A percentile compares a stretch with the other conserved stretches of the same genome.
Conservation (phyloP, 2,888 invertebrate genomes). For the Noctua janthe region DNA sequence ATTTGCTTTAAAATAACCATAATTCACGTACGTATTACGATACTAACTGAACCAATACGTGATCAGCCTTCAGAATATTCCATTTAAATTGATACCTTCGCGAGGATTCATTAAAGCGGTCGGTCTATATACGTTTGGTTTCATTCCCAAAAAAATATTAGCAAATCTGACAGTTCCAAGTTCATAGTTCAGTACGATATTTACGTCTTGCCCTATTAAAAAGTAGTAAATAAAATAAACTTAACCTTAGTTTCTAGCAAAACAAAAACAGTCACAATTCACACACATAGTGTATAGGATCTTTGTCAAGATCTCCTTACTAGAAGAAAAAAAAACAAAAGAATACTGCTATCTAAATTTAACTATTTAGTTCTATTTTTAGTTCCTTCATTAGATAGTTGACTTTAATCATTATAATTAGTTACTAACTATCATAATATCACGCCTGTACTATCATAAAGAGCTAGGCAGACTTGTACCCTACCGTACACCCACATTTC, state of each 20-base stretch:
- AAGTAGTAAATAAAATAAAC: constrained; percentile 12
- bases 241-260: constrained; percentile 9
- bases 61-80: too few relatives aligned
- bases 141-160: too few relatives aligned
- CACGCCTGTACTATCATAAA: neutral
- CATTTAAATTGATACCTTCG: too few relatives aligned
- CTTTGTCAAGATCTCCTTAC: neutral
- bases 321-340: constrained; percentile 11
- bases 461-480: neutral
- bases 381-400: constrained; percentile 4
- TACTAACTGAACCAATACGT: too few relatives aligned
- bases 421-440: neutral
- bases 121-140: too few relatives aligned
- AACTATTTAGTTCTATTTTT: constrained; percentile 3
- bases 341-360: constrained; percentile 20
- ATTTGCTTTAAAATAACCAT: too few relatives aligned
- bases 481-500: neutral
- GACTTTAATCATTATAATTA: neutral
- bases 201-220: neutral
- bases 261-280: constrained; percentile 12
- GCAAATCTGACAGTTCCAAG: neutral
- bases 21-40: too few relatives aligned
- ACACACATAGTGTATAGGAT: constrained; percentile 1
- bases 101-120: too few relatives aligned
- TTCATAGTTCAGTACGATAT: constrained; percentile 8